Evolutionary conservation across 2,113 vertebrate genomes (phyloP), one percentile per base, ranked within the genome.

Genomic region (Acrocephalus arundinaceus): DNA sequence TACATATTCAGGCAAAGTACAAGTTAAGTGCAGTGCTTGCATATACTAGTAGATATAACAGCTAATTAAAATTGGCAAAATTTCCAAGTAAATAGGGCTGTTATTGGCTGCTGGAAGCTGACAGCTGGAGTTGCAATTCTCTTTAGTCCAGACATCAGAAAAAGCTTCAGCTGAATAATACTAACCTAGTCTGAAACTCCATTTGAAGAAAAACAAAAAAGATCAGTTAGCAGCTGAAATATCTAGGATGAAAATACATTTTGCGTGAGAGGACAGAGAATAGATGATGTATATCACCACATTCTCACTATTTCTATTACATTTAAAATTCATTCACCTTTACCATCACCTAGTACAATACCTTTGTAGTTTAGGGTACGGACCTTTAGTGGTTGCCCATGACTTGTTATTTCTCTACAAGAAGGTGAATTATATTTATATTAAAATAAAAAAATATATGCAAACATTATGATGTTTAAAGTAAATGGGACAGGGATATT

Each of bases 101-200:
- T 72, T 92, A 93, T 30, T 93, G 84, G 74, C 88, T 92, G 61
- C 67, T 79, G 54, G 45, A 93, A 90, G 25, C 62, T 79, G 92
- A 90, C 84, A 95, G 86, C 75, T 92, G 95, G 75, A 93, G 85
- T 77, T 92, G 55, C 68, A 93, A 88, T 94, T 94, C 81, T 96
- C 65, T 94, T 94, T 81, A 78, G 92, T 76, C 74, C 93, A 89
- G 62, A 49, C 66, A 85, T 89, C 52, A 79, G 54, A 74, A 81
- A 93, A 71, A 83, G 43, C 85, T 96, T 84, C 57, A 90, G 19
- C 62, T 88, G 72, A 78, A 92, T 86, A 89, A 65, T 70, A 67
- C 71, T 83, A 83, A 88, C 37, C 35, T 76, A 75, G 30, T 17
- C 74, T 74, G 66, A 93, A 92, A 84, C 41, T 63, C 59, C 15